Conservation (phyloP, 2,797 vertebrate species). For the Helostoma temminkii region DNA sequence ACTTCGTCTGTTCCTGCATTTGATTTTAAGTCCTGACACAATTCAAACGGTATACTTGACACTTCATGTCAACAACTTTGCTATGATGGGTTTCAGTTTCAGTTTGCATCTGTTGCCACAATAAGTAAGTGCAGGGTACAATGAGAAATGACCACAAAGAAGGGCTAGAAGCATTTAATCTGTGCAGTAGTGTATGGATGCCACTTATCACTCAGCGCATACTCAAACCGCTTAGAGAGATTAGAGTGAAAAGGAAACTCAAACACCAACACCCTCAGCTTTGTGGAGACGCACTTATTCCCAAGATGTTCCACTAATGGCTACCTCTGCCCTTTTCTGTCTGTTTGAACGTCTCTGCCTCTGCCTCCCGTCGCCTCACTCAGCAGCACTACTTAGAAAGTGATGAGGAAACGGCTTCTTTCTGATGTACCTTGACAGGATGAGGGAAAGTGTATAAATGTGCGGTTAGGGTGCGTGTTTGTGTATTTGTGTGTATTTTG, state of each 20-base stretch:
- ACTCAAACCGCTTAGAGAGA: slow-evolving; percentile 43
- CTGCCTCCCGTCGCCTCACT: slow-evolving; percentile 56
- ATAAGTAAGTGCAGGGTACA: slow-evolving; percentile 27
- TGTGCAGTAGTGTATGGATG: slow-evolving; percentile 28
- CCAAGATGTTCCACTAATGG: slow-evolving; percentile 69
- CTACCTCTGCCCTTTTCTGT: slow-evolving; percentile 54
- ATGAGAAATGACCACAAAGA: slow-evolving; percentile 46
- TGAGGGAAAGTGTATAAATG: slow-evolving; percentile 50
- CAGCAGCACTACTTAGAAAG: slow-evolving; percentile 56
- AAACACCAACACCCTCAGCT: slow-evolving; percentile 57
- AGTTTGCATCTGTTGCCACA: slow-evolving; percentile 9
- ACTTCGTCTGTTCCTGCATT: background rate
- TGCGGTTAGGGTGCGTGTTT: slow-evolving; percentile 48
- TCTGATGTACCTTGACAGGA: slow-evolving; percentile 65
- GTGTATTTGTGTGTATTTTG: slow-evolving; percentile 15
- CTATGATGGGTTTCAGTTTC: slow-evolving; percentile 12
- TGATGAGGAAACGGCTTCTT: slow-evolving; percentile 67
- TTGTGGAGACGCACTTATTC: slow-evolving; percentile 64
- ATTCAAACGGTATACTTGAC: slow-evolving; percentile 5
- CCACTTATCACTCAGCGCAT: slow-evolving; percentile 56
- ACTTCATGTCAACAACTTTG: slow-evolving; percentile 17
- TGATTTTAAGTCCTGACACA: background rate
- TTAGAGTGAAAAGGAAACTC: slow-evolving; percentile 65
- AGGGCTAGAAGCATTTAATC: slow-evolving; percentile 35
- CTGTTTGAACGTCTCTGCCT: slow-evolving; percentile 58